These are phyloP conservation scores for Toxotes lorentzi DNA, from an alignment of 2,797 vertebrate species.

Conservation along the genomic window DNA sequence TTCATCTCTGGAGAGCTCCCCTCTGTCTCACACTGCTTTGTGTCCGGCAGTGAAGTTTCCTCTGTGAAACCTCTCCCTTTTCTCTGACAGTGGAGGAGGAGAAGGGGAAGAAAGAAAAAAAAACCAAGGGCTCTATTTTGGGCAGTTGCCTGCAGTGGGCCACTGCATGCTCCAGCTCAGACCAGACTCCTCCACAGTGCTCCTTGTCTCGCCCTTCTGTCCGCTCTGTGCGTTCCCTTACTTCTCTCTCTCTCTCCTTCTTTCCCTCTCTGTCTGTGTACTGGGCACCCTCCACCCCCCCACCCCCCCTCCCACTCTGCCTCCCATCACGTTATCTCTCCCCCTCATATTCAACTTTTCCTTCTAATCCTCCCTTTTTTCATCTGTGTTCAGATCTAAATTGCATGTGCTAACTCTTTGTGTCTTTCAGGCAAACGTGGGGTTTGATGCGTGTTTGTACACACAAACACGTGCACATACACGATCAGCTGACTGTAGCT, in stretches of 20 bases:
- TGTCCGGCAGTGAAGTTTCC: slow-evolving; percentile 49
- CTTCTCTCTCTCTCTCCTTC: slow-evolving; percentile 40
- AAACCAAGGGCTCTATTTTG: slow-evolving; percentile 77
- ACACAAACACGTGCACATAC: slow-evolving; percentile 37
- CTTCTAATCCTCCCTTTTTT: slow-evolving; percentile 47
- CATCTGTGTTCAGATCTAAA: slow-evolving; percentile 64
- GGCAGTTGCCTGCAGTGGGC: slow-evolving; percentile 69
- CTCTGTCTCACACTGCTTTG: slow-evolving; percentile 55
- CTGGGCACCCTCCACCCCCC: slow-evolving; percentile 31
- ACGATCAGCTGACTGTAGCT: slow-evolving; percentile 72
- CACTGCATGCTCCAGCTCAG: slow-evolving; percentile 70
- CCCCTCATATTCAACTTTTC: slow-evolving; percentile 61
- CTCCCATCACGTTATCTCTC: slow-evolving; percentile 71
- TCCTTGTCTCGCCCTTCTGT: slow-evolving; percentile 58
- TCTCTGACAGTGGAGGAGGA: slow-evolving; percentile 55
- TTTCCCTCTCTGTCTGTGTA: slow-evolving; percentile 13
- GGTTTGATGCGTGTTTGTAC: slow-evolving; percentile 23
- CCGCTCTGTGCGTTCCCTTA: slow-evolving; percentile 38
- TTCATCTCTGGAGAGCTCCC: slow-evolving; percentile 78
- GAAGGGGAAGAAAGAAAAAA: slow-evolving; percentile 3
- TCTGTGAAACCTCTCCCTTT: slow-evolving; percentile 62
- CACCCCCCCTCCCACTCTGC: slow-evolving; percentile 36
- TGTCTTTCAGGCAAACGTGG: slow-evolving; percentile 40
- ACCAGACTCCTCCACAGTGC: slow-evolving; percentile 51
- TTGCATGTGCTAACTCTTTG: slow-evolving; percentile 29